Evolutionary conservation across 2,113 vertebrate species (phyloP).

Genomic region (Lampris megalopsis): DNA sequence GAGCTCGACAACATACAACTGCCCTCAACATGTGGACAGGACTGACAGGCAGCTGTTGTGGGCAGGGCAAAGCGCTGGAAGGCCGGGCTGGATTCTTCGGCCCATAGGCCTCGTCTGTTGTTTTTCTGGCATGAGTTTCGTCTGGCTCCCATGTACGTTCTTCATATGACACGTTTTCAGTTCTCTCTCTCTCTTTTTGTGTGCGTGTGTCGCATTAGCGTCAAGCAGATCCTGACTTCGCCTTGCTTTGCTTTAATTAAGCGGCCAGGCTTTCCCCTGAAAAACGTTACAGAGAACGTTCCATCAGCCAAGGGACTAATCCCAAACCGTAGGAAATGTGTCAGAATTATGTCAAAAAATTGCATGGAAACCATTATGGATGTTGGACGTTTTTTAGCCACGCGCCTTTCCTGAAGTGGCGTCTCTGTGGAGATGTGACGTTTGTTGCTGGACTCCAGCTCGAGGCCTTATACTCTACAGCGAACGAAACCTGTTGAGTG

Average conservation of each 20-base stretch:
- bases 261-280: neutral
- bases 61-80: conserved; percentile 55
- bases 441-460: conserved; percentile 43
- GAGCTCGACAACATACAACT: conserved; percentile 73
- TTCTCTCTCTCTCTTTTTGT: too few relatives aligned
- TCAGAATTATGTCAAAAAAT: conserved; percentile 8
- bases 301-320: conserved; percentile 2
- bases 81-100: conserved; percentile 17
- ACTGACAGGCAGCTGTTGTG: conserved; percentile 80
- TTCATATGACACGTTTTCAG: conserved; percentile 9
- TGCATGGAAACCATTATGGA: conserved; percentile 42
- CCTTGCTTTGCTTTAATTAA: conserved; percentile 3
- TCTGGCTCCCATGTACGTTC: conserved; percentile 37
- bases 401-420: conserved; percentile 42
- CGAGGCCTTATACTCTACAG: conserved; percentile 56
- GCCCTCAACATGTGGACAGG: conserved; percentile 75
- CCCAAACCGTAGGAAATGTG: conserved; percentile 15
- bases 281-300: neutral
- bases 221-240: neutral
- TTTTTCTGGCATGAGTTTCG: conserved; percentile 36
- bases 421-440: conserved; percentile 36
- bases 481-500: conserved; percentile 69
- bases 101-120: conserved; percentile 42
- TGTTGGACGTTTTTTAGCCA: conserved; percentile 50
- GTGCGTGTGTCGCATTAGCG: too few relatives aligned